Evolutionary conservation across 2,113 vertebrate species (phyloP), one percentile per base, ranked within the genome.

Genomic region (Nothocercus julius): DNA sequence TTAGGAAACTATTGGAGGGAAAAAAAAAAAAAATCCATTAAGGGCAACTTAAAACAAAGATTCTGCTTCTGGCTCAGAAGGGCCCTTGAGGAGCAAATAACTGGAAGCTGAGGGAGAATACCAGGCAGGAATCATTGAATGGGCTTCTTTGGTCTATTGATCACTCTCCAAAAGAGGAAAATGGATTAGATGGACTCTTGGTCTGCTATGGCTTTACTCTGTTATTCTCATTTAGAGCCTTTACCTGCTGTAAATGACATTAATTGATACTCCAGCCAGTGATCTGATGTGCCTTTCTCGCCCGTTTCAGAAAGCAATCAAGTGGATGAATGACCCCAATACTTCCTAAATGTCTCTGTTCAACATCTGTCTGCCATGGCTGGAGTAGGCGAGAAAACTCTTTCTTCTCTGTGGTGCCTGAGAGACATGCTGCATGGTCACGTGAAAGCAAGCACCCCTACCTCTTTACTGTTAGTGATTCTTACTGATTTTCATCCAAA

Each of bases 391-490:
- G 2, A 64, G 14, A 28, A 42, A 77, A 42, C 0, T 17, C 1
- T 76, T 75, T 63, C 9, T 53, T 7, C 4, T 28, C 1, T 36
- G 8, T 47, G 4, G 32, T 81, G 18, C 11, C 20, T 12, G 5
- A 44, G 3, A 58, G 6, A 67, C 30, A 20, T 25, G 15, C 2
- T 85, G 21, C 45, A 13, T 25, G 10, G 24, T 63, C 24, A 56
- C 5, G 2, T 51, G 3, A 3, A 45, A 74, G 76, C 85, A 77
- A 34, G 0, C 10, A 56, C 7, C 3, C 51, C 20, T 27, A 13
- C 0, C 2, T 2, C 12, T 61, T 32, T n/a, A 22, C 4, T 68
- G 3, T 7, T 53, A 84, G 34, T n/a, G 18, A 5, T 36, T 86
- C 7, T 11, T 49, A 13, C 17, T 77, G 59, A 13, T 3, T 75